Evolutionary conservation across 2,797 vertebrate species (phyloP).

Genomic region (Emys orbicularis): DNA sequence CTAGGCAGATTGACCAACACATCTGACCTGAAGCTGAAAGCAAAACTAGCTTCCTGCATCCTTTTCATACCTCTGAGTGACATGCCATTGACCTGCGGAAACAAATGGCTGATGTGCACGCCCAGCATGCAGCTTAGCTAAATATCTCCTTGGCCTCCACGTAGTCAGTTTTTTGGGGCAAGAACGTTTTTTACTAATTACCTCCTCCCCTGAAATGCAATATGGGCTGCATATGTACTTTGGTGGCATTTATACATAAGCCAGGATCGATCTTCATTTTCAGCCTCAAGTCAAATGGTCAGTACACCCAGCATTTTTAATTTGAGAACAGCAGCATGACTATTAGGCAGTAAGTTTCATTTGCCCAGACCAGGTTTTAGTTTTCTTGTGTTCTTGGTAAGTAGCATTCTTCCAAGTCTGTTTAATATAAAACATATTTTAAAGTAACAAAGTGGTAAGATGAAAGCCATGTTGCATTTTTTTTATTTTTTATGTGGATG

Average conservation of each 20-base stretch:
- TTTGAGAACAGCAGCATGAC: not conserved
- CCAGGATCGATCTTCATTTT: constrained; percentile 3
- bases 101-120: not conserved
- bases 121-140: not conserved
- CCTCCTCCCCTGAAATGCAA: not conserved
- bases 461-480: not conserved
- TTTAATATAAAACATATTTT: constrained; percentile 59
- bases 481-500: not conserved
- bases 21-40: not conserved
- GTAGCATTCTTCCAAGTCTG: constrained; percentile 39
- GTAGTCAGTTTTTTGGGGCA: constrained; percentile 4
- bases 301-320: not conserved
- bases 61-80: not conserved
- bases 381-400: constrained; percentile 36
- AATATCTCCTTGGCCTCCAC: not conserved
- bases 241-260: constrained; percentile 45
- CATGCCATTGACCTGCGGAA: not conserved
- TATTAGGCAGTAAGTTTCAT: constrained; percentile 14
- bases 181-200: not conserved
- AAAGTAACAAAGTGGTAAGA: not conserved
- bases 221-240: constrained; percentile 40
- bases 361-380: constrained; percentile 8
- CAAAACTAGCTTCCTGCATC: not conserved
- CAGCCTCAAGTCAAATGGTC: constrained; percentile 33
- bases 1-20: constrained; percentile 36